Evolutionary conservation across 2,113 vertebrate genomes (phyloP).

Genomic region (Phrynosoma blainvillii): DNA sequence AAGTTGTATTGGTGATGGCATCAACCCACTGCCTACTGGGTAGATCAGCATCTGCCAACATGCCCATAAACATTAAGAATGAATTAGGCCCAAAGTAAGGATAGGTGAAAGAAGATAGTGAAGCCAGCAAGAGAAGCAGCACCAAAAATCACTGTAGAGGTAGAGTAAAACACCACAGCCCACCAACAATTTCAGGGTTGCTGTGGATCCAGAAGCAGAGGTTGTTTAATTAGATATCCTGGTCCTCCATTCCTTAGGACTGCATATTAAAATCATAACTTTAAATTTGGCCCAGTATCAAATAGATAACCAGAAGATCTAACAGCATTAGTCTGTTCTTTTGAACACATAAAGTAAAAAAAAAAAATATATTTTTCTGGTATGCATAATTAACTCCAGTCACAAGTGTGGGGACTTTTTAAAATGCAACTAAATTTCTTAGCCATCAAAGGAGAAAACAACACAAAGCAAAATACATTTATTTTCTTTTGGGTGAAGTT

Average conservation of each 20-base stretch:
- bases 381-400: neutral
- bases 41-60: too few relatives aligned
- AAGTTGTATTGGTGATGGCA: too few relatives aligned
- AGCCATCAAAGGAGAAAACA: neutral
- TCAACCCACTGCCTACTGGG: too few relatives aligned
- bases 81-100: neutral
- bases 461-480: neutral
- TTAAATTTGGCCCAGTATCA: too few relatives aligned
- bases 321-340: neutral
- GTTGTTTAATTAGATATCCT: too few relatives aligned
- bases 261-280: too few relatives aligned
- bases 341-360: neutral
- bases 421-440: neutral
- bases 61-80: neutral
- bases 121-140: neutral
- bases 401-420: neutral
- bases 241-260: too few relatives aligned
- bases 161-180: neutral
- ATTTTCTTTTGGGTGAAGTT: slow-evolving; percentile 11
- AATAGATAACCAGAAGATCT: too few relatives aligned
- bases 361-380: neutral
- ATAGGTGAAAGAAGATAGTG: neutral
- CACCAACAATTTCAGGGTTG: neutral
- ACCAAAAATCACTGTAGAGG: neutral
- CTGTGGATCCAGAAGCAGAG: neutral